These are phyloP conservation scores for Drosophila pachea DNA, from an alignment of 1,140 invertebrate species.

Conservation along the genomic window DNA sequence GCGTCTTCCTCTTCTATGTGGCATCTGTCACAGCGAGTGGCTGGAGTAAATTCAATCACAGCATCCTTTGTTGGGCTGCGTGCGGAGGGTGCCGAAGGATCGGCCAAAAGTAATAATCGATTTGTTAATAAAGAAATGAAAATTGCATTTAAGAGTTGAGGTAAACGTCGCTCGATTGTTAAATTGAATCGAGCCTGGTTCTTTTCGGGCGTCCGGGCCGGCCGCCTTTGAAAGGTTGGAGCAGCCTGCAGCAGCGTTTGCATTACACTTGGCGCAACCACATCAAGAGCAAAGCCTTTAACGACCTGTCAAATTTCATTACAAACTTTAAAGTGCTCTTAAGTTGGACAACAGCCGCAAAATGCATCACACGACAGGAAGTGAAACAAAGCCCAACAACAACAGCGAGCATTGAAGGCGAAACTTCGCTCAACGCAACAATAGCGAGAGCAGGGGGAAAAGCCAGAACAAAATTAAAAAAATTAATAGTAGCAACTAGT, in stretches of 20 bases:
- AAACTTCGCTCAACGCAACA: constrained; percentile 27
- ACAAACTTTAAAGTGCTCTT: constrained; percentile 60
- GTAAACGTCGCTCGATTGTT: no score
- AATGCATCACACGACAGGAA: constrained; percentile 40
- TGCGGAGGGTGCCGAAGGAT: no score
- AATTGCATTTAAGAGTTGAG: no score
- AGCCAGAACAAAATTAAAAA: constrained; percentile 58
- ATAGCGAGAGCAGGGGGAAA: constrained; percentile 61
- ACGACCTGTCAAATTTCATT: constrained; percentile 59
- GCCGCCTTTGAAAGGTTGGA: no score
- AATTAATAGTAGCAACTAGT: constrained; percentile 76
- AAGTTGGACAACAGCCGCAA: constrained; percentile 52
- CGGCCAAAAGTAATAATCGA: no score
- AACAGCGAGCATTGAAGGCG: constrained; percentile 7
- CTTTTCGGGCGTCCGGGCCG: no score
- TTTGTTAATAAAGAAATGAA: no score
- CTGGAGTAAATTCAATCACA: constrained; percentile 64
- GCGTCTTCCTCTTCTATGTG: constrained; percentile 24
- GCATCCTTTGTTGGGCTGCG: constrained; percentile 63
- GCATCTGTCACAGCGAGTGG: background rate
- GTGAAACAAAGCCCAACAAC: constrained; percentile 11
- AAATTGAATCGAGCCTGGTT: no score
- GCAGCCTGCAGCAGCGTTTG: constrained; percentile 12
- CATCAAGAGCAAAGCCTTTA: constrained; percentile 42
- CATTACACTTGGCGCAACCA: constrained; percentile 30